Base-by-base conservation (phyloP, 2,113 vertebrate species). In the Pogona vitticeps region DNA sequence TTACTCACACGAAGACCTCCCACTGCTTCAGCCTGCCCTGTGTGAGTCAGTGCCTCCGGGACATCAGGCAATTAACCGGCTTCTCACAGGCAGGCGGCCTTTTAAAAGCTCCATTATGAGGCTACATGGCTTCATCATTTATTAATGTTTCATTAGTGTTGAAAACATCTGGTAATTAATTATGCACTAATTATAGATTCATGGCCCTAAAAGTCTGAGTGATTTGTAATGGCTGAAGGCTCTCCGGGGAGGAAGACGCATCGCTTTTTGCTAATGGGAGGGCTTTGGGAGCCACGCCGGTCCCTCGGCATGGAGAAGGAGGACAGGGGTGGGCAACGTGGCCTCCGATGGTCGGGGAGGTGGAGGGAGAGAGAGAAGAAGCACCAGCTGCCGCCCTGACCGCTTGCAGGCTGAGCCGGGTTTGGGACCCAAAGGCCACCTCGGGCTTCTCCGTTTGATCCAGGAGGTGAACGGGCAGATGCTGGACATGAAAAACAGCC, bases 121-220 rank as follows among this genome's bases (percentile, higher is more conserved):
- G 90, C 93, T 91, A 90, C 93, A 94, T 90, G 91, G 92, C 91
- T 95, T 88, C 23, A 0, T 90, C 90, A 86, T 93, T 90, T 90
- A 92, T 95, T 95, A 95, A 94, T 95, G 93, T 95, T 93, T 94
- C 94, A 94, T 95, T 95, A 92, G 93, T 91, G 89, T 91, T 94
- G 93, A 91, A 94, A 95, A 95, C 95, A 94, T 94, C 92, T 95
- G 95, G 94, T 92, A 94, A 95, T 95, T 95, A 95, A 95, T 95
- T 95, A 95, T 94, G 93, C 91, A 88, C 93, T 95, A 91, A 95
- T 95, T 92, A 94, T 82, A 87, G 92, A 94, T 95, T 94, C 92
- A 90, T 83, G 83, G 90, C 38, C 58, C 90, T 95, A 84, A 94
- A 92, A 95, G 91, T 89, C 63, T 18, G 82, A 26, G 87, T 91